Evolutionary conservation across 2,113 vertebrate species (phyloP).

Genomic region (Solea senegalensis): DNA sequence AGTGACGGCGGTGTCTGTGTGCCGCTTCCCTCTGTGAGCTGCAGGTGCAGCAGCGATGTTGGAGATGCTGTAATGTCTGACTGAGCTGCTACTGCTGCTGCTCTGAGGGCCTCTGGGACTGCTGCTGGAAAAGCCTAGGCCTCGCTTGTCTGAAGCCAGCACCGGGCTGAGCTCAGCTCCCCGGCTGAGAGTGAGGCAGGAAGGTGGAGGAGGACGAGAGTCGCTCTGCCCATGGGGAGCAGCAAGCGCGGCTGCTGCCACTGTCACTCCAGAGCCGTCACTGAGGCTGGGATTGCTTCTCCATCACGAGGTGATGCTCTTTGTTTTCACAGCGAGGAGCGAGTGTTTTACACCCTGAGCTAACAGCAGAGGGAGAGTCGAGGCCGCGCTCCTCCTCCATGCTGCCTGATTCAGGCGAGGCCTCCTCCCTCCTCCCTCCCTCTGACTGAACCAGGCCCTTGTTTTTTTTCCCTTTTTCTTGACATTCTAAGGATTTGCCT

Average conservation of each 20-base stretch:
- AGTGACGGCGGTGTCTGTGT: conserved; percentile 6
- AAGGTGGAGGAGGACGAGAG: conserved; percentile 75
- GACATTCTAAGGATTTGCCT: conserved; percentile 84
- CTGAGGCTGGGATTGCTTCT: conserved; percentile 58
- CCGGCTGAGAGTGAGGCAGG: conserved; percentile 60
- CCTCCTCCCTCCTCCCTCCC: conserved; percentile 49
- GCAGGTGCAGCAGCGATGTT: conserved; percentile 63
- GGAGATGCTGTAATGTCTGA: conserved; percentile 75
- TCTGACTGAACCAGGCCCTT: conserved; percentile 52
- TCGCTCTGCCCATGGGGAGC: conserved; percentile 75
- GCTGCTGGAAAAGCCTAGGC: conserved; percentile 74
- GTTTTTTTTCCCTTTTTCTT: conserved; percentile 67
- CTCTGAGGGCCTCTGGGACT: conserved; percentile 75
- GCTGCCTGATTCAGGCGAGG: conserved; percentile 46
- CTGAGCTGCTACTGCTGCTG: conserved; percentile 61
- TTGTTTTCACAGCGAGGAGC: conserved; percentile 30
- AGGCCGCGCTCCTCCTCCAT: conserved; percentile 54
- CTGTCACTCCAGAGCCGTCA: conserved; percentile 51
- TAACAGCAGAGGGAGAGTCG: conserved; percentile 32
- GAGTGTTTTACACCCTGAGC: conserved; percentile 32
- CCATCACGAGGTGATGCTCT: conserved; percentile 37
- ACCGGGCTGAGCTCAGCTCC: conserved; percentile 45
- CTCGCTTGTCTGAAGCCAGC: conserved; percentile 67
- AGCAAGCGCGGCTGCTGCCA: conserved; percentile 61
- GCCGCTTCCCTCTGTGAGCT: conserved; percentile 39